phyloP scores from a whole-genome alignment of 2,888 invertebrate genomes.

The Leistus spinibarbis region DNA sequence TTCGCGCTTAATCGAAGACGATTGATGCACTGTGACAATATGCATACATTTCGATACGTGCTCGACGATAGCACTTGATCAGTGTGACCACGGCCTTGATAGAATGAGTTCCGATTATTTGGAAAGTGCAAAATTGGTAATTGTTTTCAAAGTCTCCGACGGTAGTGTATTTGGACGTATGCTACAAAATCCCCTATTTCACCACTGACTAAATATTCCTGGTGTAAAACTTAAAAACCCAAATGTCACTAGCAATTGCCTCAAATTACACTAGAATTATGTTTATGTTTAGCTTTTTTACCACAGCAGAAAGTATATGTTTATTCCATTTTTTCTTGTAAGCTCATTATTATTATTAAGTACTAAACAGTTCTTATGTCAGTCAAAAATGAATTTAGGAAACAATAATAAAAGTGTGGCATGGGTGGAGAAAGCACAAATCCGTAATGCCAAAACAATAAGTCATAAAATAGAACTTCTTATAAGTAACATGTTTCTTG shows the following conservation, averaged over 20 bases:
- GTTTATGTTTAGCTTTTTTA: not conserved
- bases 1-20: too few species aligned
- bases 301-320: slow-evolving; percentile 4
- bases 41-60: too few species aligned
- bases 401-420: slow-evolving; percentile 15
- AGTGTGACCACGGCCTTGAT: too few species aligned
- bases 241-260: slow-evolving; percentile 22
- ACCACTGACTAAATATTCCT: too few species aligned
- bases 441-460: slow-evolving; percentile 8
- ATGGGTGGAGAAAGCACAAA: slow-evolving; percentile 30
- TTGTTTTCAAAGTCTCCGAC: slow-evolving; percentile 13
- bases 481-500: slow-evolving; percentile 20
- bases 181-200: too few species aligned
- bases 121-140: not conserved
- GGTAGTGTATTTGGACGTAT: too few species aligned
- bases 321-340: slow-evolving; percentile 6
- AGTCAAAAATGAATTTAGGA: slow-evolving; percentile 23
- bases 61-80: too few species aligned
- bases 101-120: too few species aligned
- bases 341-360: slow-evolving; percentile 28
- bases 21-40: too few species aligned
- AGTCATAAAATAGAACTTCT: slow-evolving; percentile 36
- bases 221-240: slow-evolving; percentile 15
- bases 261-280: not conserved
- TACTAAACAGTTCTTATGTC: slow-evolving; percentile 29